Conservation (phyloP, 1,140 invertebrate species). For the Drosophila ananassae region DNA sequence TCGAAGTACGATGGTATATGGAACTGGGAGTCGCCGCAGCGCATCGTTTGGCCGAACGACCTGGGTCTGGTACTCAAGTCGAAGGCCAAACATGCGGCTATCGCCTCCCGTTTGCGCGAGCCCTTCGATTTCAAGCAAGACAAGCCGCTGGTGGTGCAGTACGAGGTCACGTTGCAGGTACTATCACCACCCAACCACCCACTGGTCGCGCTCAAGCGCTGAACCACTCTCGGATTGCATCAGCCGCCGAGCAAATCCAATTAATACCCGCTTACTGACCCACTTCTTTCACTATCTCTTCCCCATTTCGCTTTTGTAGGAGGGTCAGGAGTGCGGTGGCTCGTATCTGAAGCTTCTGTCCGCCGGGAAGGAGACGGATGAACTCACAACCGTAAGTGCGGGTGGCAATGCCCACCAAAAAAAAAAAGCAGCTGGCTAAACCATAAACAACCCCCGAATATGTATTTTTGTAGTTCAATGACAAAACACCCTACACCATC, state of each 20-base stretch:
- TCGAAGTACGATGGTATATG: conserved; percentile 97
- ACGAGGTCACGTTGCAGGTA: conserved; percentile 91
- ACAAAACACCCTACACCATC: conserved; percentile 98
- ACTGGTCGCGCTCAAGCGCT: not conserved
- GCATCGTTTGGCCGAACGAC: conserved; percentile 92
- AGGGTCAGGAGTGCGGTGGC: conserved; percentile 99
- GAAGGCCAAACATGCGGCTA: conserved; percentile 98
- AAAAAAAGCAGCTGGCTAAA: not conserved
- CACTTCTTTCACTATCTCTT: conserved; percentile 32
- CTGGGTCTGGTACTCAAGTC: conserved; percentile 95
- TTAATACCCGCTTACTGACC: conserved; percentile 71
- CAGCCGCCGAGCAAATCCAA: conserved; percentile 70
- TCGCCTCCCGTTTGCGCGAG: conserved; percentile 91
- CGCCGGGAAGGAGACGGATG: conserved; percentile 87
- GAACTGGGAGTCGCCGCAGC: conserved; percentile 91
- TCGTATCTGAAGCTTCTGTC: conserved; percentile 98
- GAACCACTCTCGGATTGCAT: conserved; percentile 57
- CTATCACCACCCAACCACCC: conserved; percentile 28
- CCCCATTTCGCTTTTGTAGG: conserved; percentile 81
- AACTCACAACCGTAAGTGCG: conserved; percentile 87
- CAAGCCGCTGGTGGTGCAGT: conserved; percentile 97
- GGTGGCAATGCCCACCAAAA: conserved; percentile 9
- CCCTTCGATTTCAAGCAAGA: conserved; percentile 93
- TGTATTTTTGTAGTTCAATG: conserved; percentile 88
- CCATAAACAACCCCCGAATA: conserved; percentile 29